Percentiles rank a stretch among this genome's conserved stretches.
phyloP scores from a whole-genome alignment of 2,888 invertebrate genomes.

The Lysandra coridon region DNA sequence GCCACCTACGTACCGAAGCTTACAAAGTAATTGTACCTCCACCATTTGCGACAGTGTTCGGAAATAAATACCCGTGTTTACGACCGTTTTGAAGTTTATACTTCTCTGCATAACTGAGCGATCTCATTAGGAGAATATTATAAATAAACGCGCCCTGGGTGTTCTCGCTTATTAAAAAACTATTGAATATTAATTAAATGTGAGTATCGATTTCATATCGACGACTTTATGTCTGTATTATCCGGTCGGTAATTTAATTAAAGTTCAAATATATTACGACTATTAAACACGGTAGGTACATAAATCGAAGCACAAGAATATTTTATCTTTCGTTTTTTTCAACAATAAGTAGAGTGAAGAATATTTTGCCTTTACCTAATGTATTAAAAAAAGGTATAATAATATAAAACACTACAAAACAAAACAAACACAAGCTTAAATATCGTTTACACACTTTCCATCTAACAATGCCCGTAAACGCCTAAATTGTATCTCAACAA shows the following conservation, averaged over 20 bases:
- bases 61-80: conserved; percentile 59
- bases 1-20: conserved; percentile 54
- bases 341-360: background rate
- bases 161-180: conserved; percentile 30
- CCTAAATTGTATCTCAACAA: background rate
- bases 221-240: background rate
- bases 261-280: background rate
- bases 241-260: conserved; percentile 1
- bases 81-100: conserved; percentile 52
- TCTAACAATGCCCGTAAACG: background rate
- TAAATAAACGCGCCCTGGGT: conserved; percentile 22
- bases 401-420: too few relatives aligned
- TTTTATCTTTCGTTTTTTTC: background rate
- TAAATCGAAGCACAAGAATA: background rate
- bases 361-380: too few relatives aligned
- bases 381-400: too few relatives aligned
- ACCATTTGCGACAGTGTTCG: conserved; percentile 52
- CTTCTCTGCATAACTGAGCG: conserved; percentile 42
- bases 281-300: background rate
- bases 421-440: too few relatives aligned
- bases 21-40: conserved; percentile 54
- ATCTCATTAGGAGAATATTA: conserved; percentile 34
- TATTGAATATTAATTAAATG: conserved; percentile 1
- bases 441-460: background rate
- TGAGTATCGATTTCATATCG: background rate